Conservation (phyloP, 2,797 vertebrate species). For the Triplophysa bombifrons region DNA sequence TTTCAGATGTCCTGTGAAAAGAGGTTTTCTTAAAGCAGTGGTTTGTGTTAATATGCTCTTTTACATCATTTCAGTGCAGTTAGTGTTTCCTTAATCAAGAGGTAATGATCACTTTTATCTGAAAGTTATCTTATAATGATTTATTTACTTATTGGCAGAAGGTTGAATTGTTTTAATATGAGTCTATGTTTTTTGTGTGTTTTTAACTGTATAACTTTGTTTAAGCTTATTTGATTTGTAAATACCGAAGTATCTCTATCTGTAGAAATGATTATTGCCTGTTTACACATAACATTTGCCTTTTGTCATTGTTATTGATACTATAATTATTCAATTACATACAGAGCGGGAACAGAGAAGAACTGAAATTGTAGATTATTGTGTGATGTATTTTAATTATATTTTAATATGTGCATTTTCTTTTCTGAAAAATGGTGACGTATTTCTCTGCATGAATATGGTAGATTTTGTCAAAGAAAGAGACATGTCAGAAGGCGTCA, state of each 20-base stretch:
- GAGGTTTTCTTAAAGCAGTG: too few species aligned
- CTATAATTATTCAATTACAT: too few species aligned
- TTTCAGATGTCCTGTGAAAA: neutral
- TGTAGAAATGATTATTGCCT: too few species aligned
- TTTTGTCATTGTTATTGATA: too few species aligned
- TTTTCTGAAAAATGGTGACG: neutral
- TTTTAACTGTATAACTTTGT: neutral
- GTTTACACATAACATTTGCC: too few species aligned
- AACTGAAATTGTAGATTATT: too few species aligned
- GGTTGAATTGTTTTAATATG: neutral
- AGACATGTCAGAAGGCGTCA: slow-evolving; percentile 1
- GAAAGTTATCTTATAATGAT: neutral
- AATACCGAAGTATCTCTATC: too few species aligned
- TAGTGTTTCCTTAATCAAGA: neutral
- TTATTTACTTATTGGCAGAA: slow-evolving; percentile 13
- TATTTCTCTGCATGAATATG: neutral
- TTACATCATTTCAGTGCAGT: slow-evolving; percentile 11
- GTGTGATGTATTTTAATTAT: too few species aligned
- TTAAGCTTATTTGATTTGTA: too few species aligned
- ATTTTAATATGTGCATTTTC: too few species aligned
- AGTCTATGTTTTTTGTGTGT: neutral
- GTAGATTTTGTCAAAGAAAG: neutral
- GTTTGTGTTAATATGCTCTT: slow-evolving; percentile 2
- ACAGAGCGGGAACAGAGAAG: too few species aligned
- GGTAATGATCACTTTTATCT: neutral